These are phyloP conservation scores for Narcine bancroftii DNA, from an alignment of 2,113 vertebrate genomes.

Conservation along the genomic window DNA sequence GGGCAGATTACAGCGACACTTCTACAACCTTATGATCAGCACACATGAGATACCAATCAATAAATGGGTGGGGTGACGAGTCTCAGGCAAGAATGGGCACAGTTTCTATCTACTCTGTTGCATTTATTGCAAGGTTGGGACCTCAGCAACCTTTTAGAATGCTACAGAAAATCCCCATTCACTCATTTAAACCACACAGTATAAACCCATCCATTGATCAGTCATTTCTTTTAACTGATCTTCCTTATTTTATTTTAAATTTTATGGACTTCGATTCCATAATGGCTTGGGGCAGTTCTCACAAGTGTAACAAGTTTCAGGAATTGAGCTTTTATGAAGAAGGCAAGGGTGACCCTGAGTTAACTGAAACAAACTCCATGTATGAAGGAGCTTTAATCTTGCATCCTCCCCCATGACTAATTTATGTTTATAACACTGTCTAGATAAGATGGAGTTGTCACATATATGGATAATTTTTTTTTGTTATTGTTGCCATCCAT, in stretches of 20 bases:
- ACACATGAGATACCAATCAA: too few species aligned
- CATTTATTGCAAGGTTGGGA: not conserved
- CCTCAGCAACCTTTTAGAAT: not conserved
- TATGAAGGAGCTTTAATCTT: not conserved
- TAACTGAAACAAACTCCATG: not conserved
- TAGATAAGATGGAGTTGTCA: not conserved
- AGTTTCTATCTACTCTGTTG: not conserved
- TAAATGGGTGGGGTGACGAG: not conserved
- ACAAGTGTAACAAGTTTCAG: not conserved
- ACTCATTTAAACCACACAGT: not conserved
- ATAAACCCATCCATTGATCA: too few species aligned
- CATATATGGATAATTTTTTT: not conserved
- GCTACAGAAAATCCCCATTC: not conserved
- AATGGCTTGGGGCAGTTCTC: not conserved
- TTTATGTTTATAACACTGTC: not conserved
- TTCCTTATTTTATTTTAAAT: not conserved
- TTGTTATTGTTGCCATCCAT: not conserved
- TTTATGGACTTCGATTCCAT: not conserved
- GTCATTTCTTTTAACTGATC: too few species aligned
- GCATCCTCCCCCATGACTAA: not conserved
- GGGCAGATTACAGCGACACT: not conserved
- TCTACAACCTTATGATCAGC: not conserved
- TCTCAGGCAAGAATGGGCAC: not conserved
- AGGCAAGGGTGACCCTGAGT: not conserved
- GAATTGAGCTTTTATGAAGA: too few species aligned